Percentiles rank a stretch among this genome's conserved stretches.
phyloP scores from a whole-genome alignment of 1,140 invertebrate genomes.

The Archivesica marissinica region DNA sequence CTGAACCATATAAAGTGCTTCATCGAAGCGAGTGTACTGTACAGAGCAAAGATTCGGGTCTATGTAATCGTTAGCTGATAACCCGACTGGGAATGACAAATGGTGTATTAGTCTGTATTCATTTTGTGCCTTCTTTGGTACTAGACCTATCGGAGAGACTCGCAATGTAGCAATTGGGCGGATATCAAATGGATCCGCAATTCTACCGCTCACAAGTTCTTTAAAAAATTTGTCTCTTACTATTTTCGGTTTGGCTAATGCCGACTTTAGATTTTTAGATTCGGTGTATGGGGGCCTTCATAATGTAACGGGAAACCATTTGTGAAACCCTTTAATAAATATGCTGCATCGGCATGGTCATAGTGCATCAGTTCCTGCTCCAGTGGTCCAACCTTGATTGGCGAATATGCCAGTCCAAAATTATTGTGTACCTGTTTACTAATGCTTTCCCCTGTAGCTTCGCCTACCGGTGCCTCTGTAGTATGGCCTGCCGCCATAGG shows the following conservation, averaged over 20 bases:
- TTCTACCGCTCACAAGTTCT: slow-evolving; percentile 7
- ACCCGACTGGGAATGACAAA: slow-evolving; percentile 34
- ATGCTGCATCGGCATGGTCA: background rate
- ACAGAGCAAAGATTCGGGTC: slow-evolving; percentile 58
- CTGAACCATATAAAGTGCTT: slow-evolving; percentile 61
- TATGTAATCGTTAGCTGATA: slow-evolving; percentile 56
- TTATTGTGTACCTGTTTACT: too few relatives aligned
- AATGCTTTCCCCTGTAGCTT: too few relatives aligned
- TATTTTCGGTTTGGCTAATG: background rate
- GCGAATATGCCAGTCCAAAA: background rate
- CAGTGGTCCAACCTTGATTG: background rate
- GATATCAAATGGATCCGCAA: slow-evolving; percentile 14
- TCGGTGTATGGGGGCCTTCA: slow-evolving; percentile 1
- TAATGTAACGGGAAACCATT: slow-evolving; percentile 48
- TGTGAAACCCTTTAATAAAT: slow-evolving; percentile 26
- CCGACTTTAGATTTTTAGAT: slow-evolving; percentile 37
- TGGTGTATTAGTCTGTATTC: slow-evolving; percentile 47
- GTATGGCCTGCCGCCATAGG: background rate
- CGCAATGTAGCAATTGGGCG: slow-evolving; percentile 9
- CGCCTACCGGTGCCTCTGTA: too few relatives aligned
- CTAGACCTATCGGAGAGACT: slow-evolving; percentile 30
- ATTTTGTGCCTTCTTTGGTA: slow-evolving; percentile 19
- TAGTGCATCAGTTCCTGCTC: background rate
- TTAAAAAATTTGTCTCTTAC: slow-evolving; percentile 31
- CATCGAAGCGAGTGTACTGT: slow-evolving; percentile 60